Evolutionary conservation across 1,140 invertebrate genomes (phyloP).

Genomic region (Himalopsyche phryganea): DNA sequence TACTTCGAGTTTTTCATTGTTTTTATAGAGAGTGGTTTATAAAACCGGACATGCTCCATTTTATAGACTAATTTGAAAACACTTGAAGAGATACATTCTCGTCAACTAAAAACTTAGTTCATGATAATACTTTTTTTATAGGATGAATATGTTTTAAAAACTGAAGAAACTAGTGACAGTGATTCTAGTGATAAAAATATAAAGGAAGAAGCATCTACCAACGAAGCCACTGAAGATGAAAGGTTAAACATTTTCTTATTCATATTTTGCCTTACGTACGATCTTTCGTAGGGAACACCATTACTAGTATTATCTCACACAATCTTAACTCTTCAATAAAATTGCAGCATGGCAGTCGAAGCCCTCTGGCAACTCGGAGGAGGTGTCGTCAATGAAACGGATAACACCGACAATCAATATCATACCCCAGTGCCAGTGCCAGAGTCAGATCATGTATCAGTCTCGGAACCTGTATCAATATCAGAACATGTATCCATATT

Average conservation of each 20-base stretch:
- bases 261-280: neutral
- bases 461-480: too few relatives aligned
- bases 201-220: conserved; percentile 9
- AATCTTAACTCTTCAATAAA: neutral
- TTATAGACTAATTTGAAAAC: too few relatives aligned
- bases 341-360: conserved; percentile 47
- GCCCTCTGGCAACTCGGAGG: conserved; percentile 49
- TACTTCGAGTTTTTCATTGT: too few relatives aligned
- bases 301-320: neutral
- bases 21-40: too few relatives aligned
- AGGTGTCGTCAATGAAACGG: conserved; percentile 41
- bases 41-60: too few relatives aligned
- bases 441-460: too few relatives aligned
- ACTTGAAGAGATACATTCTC: too few relatives aligned
- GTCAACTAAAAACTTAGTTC: too few relatives aligned
- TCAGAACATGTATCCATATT: too few relatives aligned
- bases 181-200: conserved; percentile 8
- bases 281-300: too few relatives aligned
- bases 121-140: neutral
- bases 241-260: conserved; percentile 16
- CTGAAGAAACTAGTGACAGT: neutral
- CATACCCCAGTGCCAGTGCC: neutral
- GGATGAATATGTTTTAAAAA: neutral
- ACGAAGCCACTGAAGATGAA: conserved; percentile 32
- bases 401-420: conserved; percentile 27